Conservation (phyloP, 2,797 vertebrate genomes). For the Sebastes iracundus region DNA sequence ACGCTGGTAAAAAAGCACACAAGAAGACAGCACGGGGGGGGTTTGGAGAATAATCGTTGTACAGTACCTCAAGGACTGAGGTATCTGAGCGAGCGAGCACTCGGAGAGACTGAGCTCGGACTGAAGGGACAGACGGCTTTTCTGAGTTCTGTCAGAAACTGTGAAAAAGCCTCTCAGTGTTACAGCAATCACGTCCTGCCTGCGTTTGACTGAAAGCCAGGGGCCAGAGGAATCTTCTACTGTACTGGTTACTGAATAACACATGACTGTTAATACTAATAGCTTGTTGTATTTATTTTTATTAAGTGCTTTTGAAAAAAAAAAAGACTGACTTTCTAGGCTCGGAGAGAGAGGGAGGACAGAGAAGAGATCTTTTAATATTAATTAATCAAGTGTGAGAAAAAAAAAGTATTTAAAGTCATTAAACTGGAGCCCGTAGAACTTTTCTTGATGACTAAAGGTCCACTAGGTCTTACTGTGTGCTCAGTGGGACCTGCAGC, state of each 20-base stretch:
- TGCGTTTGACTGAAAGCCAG: constrained; percentile 71
- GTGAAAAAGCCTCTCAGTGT: constrained; percentile 96
- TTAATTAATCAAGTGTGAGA: constrained; percentile 89
- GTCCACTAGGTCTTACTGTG: constrained; percentile 86
- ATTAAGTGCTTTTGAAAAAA: constrained; percentile 90
- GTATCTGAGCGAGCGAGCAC: constrained; percentile 47
- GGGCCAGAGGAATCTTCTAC: constrained; percentile 85
- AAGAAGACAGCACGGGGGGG: constrained; percentile 29
- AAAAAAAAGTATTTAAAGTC: constrained; percentile 94
- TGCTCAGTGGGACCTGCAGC: constrained; percentile 77
- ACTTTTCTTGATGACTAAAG: constrained; percentile 87
- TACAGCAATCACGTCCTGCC: constrained; percentile 89
- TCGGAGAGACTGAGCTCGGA: constrained; percentile 82
- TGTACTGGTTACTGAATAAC: constrained; percentile 94
- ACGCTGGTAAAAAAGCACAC: constrained; percentile 89
- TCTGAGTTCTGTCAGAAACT: constrained; percentile 90
- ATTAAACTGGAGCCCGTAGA: constrained; percentile 99
- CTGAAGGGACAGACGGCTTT: constrained; percentile 81
- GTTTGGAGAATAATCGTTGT: constrained; percentile 69
- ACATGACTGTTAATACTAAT: constrained; percentile 96
- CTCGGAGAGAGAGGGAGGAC: constrained; percentile 65
- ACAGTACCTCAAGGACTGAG: constrained; percentile 71
- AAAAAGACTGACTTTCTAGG: constrained; percentile 87
- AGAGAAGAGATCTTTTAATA: constrained; percentile 91
- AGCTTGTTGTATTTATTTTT: constrained; percentile 99